A percentile compares a stretch with the other conserved stretches of the same genome.
phyloP scores from a whole-genome alignment of 2,113 vertebrate species.

The Odocoileus hemionus region DNA sequence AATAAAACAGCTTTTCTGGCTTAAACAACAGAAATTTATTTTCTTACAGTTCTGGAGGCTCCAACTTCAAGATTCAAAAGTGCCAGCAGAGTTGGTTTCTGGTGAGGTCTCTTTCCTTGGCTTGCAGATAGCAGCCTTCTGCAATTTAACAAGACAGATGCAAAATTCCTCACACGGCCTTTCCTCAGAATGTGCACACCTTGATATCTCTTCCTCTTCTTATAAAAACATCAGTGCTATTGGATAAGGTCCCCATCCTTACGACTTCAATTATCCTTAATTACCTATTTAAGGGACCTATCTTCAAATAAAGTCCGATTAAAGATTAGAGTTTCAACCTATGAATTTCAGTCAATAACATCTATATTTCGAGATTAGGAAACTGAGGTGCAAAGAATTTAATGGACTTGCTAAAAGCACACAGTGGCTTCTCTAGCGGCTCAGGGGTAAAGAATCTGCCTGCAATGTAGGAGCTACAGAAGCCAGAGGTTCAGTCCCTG shows the following conservation, averaged over 20 bases:
- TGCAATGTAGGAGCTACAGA: background rate
- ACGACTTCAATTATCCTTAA: background rate
- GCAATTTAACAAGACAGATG: background rate
- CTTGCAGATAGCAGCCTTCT: background rate
- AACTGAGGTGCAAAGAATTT: background rate
- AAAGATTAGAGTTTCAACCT: background rate
- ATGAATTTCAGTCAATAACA: background rate
- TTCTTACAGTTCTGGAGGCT: background rate
- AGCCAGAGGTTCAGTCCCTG: background rate
- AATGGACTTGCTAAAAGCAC: background rate
- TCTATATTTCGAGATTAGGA: background rate
- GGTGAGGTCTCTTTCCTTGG: background rate
- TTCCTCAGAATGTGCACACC: background rate
- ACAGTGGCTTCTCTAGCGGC: background rate
- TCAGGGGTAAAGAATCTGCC: background rate
- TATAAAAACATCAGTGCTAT: background rate
- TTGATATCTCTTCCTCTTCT: background rate
- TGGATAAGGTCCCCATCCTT: background rate
- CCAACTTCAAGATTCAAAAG: background rate
- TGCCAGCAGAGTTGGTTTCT: background rate
- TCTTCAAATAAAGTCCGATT: background rate
- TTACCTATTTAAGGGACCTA: background rate
- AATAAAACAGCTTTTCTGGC: background rate
- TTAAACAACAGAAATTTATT: background rate
- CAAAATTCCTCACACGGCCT: background rate